Evolutionary conservation across 2,113 vertebrate species (phyloP).

Genomic region (Orientallactaga bullata): DNA sequence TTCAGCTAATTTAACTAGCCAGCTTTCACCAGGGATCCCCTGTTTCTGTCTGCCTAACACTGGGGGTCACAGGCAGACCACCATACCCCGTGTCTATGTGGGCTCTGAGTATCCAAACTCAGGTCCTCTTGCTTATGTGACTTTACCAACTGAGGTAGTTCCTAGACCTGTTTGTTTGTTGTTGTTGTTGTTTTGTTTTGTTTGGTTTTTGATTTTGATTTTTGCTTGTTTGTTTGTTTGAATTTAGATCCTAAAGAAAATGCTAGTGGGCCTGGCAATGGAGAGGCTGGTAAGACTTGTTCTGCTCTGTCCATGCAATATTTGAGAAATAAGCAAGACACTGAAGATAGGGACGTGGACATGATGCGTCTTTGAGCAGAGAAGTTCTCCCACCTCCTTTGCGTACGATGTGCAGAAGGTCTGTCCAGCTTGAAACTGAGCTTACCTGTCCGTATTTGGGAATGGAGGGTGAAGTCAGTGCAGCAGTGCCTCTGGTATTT

Average conservation of each 20-base stretch:
- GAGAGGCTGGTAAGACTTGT: background rate
- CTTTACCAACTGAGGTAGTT: too few species aligned
- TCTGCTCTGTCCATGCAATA: background rate
- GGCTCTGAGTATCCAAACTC: too few species aligned
- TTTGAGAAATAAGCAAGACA: background rate
- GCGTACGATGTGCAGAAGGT: background rate
- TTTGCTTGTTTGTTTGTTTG: background rate
- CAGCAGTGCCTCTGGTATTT: conserved; percentile 48
- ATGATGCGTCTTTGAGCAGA: background rate
- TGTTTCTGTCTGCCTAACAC: too few species aligned
- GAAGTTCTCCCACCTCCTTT: background rate
- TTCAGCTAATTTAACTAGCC: too few species aligned
- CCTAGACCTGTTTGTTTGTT: too few species aligned
- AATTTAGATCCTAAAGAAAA: background rate
- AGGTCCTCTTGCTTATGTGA: too few species aligned
- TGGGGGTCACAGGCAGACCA: too few species aligned
- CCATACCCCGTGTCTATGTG: too few species aligned
- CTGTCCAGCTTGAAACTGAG: background rate
- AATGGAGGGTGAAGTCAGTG: conserved; percentile 36
- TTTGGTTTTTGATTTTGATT: too few species aligned
- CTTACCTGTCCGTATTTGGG: conserved; percentile 36
- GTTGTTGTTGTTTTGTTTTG: too few species aligned
- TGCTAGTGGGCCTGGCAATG: background rate
- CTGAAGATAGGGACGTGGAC: background rate
- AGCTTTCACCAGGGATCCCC: too few species aligned